Evolutionary conservation across 2,113 vertebrate genomes (phyloP).

Genomic region (Microcebus jonahi): DNA sequence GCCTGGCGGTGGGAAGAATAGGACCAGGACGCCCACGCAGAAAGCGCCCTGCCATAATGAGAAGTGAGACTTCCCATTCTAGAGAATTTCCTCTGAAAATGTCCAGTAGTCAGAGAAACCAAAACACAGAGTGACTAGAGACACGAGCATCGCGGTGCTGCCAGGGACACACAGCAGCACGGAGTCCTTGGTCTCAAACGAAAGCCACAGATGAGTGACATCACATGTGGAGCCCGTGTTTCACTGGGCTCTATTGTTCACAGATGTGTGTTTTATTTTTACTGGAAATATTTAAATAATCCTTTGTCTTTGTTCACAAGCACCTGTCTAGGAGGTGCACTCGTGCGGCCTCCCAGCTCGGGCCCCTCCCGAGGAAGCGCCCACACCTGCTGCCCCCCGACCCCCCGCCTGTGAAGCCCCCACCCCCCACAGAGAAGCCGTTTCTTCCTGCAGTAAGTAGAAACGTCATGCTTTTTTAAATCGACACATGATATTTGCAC

Average conservation of each 20-base stretch:
- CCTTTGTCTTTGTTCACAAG: neutral
- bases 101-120: neutral
- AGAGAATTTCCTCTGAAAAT: neutral
- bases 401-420: neutral
- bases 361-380: neutral
- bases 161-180: neutral
- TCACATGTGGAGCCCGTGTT: neutral
- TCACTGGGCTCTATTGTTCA: neutral
- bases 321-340: neutral
- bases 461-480: too few species aligned
- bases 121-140: neutral
- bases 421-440: too few species aligned
- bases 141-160: too few species aligned
- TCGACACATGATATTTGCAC: too few species aligned
- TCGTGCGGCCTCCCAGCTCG: neutral
- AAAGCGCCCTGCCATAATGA: neutral
- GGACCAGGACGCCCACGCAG: neutral
- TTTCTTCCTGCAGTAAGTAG: neutral
- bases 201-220: too few species aligned
- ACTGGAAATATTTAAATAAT: neutral
- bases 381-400: neutral
- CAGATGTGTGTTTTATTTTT: neutral
- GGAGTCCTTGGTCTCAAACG: neutral
- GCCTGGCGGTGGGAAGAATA: neutral
- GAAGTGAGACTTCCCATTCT: neutral